These are phyloP conservation scores for Pterostichus madidus DNA, from an alignment of 2,888 invertebrate genomes.

Conservation along the genomic window DNA sequence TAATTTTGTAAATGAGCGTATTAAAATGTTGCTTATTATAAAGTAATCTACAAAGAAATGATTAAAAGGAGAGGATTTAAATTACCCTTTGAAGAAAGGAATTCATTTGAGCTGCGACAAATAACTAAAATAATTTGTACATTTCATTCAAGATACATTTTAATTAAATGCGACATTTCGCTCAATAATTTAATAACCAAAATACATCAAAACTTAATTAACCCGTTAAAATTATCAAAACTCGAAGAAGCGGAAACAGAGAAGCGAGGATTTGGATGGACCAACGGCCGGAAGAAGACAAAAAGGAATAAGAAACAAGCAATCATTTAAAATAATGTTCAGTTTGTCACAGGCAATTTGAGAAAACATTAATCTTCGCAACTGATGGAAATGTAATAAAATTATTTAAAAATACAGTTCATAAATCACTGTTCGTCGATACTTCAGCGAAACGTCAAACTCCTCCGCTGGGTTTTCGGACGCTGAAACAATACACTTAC, in stretches of 20 bases:
- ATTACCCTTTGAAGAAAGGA: constrained; percentile 30
- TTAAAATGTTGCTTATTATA: constrained; percentile 24
- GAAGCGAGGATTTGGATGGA: not conserved
- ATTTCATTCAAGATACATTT: constrained; percentile 32
- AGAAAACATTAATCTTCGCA: constrained; percentile 46
- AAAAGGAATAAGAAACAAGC: constrained; percentile 50
- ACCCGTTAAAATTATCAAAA: constrained; percentile 51
- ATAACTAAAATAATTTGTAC: constrained; percentile 45
- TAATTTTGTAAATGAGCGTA: constrained; percentile 3
- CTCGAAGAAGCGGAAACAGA: constrained; percentile 40
- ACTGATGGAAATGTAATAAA: constrained; percentile 64
- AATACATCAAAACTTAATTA: constrained; percentile 63
- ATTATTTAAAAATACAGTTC: constrained; percentile 63
- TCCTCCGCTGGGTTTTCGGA: not conserved
- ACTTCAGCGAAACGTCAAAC: constrained; percentile 26
- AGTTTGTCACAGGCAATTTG: constrained; percentile 62
- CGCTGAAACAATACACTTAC: constrained; percentile 60
- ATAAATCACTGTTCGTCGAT: constrained; percentile 59
- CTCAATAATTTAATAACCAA: constrained; percentile 63
- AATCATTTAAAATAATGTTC: constrained; percentile 63
- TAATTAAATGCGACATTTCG: constrained; percentile 52
- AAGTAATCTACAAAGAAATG: constrained; percentile 26
- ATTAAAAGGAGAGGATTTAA: constrained; percentile 31
- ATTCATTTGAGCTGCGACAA: constrained; percentile 44
- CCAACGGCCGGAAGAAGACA: not conserved